Percentiles rank a stretch among this genome's conserved stretches.
These are phyloP conservation scores for Anseranas semipalmata DNA, from an alignment of 2,113 vertebrate species.

Conservation along the genomic window DNA sequence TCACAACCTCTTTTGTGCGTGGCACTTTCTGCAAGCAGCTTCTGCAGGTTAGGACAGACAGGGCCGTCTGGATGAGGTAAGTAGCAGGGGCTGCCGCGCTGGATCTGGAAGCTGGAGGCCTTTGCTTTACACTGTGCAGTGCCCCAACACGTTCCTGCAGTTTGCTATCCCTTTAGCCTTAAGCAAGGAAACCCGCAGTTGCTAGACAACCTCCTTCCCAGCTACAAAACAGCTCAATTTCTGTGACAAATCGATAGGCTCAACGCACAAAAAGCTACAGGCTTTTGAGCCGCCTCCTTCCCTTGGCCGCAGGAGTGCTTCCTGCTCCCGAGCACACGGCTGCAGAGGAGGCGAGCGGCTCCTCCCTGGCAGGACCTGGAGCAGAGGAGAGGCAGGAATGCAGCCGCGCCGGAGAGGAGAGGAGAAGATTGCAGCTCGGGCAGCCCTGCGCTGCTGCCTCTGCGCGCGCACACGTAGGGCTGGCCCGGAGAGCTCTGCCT, in stretches of 20 bases:
- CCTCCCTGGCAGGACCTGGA: not conserved
- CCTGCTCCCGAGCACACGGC: not conserved
- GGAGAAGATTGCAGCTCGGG: not conserved
- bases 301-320: not conserved
- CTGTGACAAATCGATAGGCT: not conserved
- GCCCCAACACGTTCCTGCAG: slow-evolving; percentile 31
- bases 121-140: not conserved
- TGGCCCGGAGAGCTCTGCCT: not conserved
- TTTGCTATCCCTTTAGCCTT: not conserved
- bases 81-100: not conserved
- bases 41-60: slow-evolving; percentile 25
- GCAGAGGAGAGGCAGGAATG: slow-evolving; percentile 7
- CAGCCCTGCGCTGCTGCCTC: not conserved
- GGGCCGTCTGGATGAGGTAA: not conserved
- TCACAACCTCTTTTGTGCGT: not conserved
- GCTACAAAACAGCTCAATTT: not conserved
- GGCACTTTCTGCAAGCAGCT: fast-evolving
- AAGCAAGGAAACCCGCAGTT: slow-evolving; percentile 38
- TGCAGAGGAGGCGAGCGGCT: not conserved
- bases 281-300: not conserved
- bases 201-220: slow-evolving; percentile 23
- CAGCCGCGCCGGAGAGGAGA: not conserved
- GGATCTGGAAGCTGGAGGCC: not conserved
- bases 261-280: not conserved
- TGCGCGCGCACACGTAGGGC: not conserved